Base-by-base conservation (phyloP, 2,113 vertebrate genomes). In the Nasalis larvatus region DNA sequence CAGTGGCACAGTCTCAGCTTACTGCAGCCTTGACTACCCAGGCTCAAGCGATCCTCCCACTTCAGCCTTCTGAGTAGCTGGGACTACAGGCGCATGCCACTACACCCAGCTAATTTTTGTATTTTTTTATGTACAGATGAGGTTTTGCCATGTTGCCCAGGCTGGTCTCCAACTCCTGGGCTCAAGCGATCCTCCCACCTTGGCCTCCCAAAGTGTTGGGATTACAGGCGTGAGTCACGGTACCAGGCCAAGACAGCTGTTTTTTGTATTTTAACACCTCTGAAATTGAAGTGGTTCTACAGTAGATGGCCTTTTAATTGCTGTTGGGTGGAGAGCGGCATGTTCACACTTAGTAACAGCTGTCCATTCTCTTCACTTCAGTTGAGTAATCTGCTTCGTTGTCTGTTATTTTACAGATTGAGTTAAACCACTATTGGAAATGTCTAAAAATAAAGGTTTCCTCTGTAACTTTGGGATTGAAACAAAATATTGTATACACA, bases 321-420 rank as follows among this genome's bases (percentile, higher is more conserved):
- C 5, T 37, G 16, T 85, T 52, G 6, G 4, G 27, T 35, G 18
- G 77, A 87, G 54, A 81, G 23, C 16, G 40, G 37, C 3, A 35
- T 81, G 8, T 60, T 88, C 42, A 23, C 52, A 40, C 9, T 60
- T 95, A 56, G 73, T n/a, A 58, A 60, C 2, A 76, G 20, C 56
- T 85, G 25, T 69, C 30, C 35, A 58, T n/a, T 60, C 25, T 84
- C 35, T 88, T 69, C 20, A 81, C 23, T 76, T 91, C 49, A 80
- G 1, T 16, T 66, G 52, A 84, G 32, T 91, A 32, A 69, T 82
- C 20, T 42, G 32, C 42, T 49, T 47, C n/a, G 56, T 76, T 89
- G 88, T 63, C 69, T 89, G 91, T 54, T 69, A 77, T 60, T 95
- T 97, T 69, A 88, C 40, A 81, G 49, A 21, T 94, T 60, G 74